Conservation (phyloP, 2,888 invertebrate species). For the Alloplasta piceator region DNA sequence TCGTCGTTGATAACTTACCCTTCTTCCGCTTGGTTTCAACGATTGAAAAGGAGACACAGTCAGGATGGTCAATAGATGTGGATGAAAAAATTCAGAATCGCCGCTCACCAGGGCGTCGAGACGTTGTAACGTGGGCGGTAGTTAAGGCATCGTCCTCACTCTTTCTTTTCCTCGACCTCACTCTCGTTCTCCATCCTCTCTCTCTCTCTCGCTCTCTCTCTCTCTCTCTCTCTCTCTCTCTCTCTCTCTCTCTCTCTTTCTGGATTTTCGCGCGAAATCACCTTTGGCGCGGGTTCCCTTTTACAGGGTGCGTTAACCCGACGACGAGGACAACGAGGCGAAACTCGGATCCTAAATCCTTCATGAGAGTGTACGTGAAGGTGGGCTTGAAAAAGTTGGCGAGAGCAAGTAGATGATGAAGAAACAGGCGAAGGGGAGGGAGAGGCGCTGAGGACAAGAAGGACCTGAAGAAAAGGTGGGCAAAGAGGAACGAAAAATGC, state of each 20-base stretch:
- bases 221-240: not conserved
- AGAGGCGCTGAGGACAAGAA: conserved; percentile 28
- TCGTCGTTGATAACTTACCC: not conserved
- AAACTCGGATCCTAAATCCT: conserved; percentile 69
- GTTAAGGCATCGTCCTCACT: conserved; percentile 67
- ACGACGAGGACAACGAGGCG: too few species aligned
- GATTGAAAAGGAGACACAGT: not conserved
- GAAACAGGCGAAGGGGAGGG: conserved; percentile 9
- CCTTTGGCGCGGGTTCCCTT: too few species aligned
- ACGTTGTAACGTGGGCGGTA: conserved; percentile 66
- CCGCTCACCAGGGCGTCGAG: conserved; percentile 49
- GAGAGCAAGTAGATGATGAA: conserved; percentile 17
- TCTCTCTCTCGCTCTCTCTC: conserved; percentile 67
- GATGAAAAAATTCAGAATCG: conserved; percentile 33
- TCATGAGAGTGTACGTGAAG: conserved; percentile 34
- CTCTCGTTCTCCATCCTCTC: not conserved
- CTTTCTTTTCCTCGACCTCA: not conserved
- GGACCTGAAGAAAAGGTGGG: conserved; percentile 34
- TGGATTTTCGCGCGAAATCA: conserved; percentile 65
- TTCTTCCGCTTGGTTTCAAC: not conserved
- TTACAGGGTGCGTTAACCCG: too few species aligned
- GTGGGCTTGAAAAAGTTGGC: conserved; percentile 36
- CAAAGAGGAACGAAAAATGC: conserved; percentile 31
- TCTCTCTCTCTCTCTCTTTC: conserved; percentile 63
- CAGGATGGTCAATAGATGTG: conserved; percentile 20